Conservation (phyloP, 2,888 invertebrate genomes). For the Phyllotreta striolata region DNA sequence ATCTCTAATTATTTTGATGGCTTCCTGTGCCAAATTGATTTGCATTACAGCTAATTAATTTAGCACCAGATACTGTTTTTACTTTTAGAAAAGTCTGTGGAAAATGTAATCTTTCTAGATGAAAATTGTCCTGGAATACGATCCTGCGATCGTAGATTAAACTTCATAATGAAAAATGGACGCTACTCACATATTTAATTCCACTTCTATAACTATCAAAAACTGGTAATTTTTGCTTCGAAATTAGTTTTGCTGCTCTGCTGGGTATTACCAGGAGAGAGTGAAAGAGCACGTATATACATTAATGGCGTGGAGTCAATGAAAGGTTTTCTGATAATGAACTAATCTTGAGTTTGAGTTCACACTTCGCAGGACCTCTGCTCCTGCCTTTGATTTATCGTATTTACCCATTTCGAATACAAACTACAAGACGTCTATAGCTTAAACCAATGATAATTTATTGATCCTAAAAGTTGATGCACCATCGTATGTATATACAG, state of each 20-base stretch:
- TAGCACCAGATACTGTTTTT: too few relatives aligned
- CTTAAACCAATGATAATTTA: neutral
- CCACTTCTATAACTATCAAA: constrained; percentile 35
- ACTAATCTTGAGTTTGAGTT: constrained; percentile 24
- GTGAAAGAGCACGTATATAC: constrained; percentile 31
- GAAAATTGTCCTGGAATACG: neutral
- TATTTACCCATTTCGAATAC: constrained; percentile 18
- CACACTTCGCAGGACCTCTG: constrained; percentile 16
- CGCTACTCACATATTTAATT: constrained; percentile 52
- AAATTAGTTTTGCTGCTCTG: constrained; percentile 35
- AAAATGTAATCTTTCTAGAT: too few relatives aligned
- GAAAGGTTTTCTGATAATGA: constrained; percentile 28
- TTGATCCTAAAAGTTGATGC: neutral
- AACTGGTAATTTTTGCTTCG: constrained; percentile 35
- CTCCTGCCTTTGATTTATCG: constrained; percentile 11
- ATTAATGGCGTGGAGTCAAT: constrained; percentile 25
- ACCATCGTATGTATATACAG: neutral
- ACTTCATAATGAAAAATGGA: constrained; percentile 54
- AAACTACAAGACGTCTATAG: neutral
- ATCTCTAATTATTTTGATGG: too few relatives aligned
- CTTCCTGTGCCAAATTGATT: too few relatives aligned
- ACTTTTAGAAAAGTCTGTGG: too few relatives aligned
- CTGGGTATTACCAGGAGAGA: constrained; percentile 29
- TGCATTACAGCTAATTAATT: too few relatives aligned
- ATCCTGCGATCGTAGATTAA: constrained; percentile 49